Percentiles rank a stretch among this genome's conserved stretches.
Conservation (phyloP, 2,113 vertebrate genomes). For the Scalopus aquaticus region DNA sequence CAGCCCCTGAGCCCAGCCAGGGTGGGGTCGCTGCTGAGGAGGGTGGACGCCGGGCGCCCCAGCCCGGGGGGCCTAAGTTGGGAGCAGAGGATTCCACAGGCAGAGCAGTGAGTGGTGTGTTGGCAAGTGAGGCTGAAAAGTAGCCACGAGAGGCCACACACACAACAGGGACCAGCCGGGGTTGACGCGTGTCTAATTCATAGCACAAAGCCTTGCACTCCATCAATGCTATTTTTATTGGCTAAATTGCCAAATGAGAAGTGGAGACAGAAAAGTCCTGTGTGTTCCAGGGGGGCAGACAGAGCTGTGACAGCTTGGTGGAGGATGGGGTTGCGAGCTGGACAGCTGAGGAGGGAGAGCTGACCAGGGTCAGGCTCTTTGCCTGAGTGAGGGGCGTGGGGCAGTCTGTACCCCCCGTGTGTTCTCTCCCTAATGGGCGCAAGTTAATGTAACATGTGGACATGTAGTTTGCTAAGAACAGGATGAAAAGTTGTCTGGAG, state of each 20-base stretch:
- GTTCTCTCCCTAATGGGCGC: background rate
- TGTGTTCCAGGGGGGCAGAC: background rate
- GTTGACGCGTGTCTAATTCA: background rate
- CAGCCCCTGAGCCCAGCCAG: background rate
- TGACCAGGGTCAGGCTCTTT: background rate
- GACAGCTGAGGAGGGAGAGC: background rate
- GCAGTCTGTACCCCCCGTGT: rapidly evolving
- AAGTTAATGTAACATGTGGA: background rate
- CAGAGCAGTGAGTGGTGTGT: background rate
- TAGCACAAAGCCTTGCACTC: background rate
- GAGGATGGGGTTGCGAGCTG: background rate
- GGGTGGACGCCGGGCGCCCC: background rate
- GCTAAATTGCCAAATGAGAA: background rate
- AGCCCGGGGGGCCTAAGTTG: background rate
- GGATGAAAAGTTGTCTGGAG: background rate
- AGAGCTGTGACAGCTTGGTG: background rate
- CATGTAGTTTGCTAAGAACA: background rate
- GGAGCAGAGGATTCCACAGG: background rate
- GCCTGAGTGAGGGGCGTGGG: background rate
- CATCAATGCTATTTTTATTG: background rate
- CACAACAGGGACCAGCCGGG: background rate
- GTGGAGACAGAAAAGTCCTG: background rate
- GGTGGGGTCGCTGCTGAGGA: background rate
- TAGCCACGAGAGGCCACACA: background rate
- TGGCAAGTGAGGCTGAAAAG: background rate